Evolutionary conservation across 2,797 vertebrate genomes (phyloP), one percentile per base, ranked within the genome.

Genomic region (Ambastaia sidthimunki): DNA sequence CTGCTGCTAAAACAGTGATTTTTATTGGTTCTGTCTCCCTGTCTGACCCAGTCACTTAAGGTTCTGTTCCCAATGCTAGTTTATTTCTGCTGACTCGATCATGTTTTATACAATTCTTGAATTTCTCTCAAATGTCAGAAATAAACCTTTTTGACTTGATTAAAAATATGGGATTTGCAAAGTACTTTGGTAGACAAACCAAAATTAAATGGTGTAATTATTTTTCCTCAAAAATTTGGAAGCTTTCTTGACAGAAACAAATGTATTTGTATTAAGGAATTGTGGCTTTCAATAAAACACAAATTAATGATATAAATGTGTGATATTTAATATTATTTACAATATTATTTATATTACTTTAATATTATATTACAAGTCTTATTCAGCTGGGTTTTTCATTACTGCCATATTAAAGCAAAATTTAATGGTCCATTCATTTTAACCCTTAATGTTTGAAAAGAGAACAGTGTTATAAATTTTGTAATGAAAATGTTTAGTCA

Each of bases 251-350:
- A 65, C 34, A 63, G 62, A 83, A 34, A 68, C 48, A 25, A 70
- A 73, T 34, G 69, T 74, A 74, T 86, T 48, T 84, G 48, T 72
- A 72, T 63, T 65, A 68, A 76, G 71, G 74, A 16, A 21, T 74
- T 21, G 62, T 70, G 16, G 68, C 63, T 63, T 72, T 48, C 9
- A 65, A 31, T 80, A 63, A 80, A 41, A 31, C 12, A 71, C 12
- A 71, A 57, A 15, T 62, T 15, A 2, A 28, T 67, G 48, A 55
- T 1, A 7, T 3, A 72, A 72, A 41, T 76, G 28, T 68, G 44
- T 34, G 10, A 52, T 67, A 1, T 48, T 1, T 59, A 34, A 15
- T 6, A 7, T 18, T 47, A 3, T n/a, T n/a, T n/a, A n/a, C n/a
- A n/a, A n/a, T n/a, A n/a, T n/a, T n/a, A n/a, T n/a, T n/a, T n/a